Percentiles rank a stretch among this genome's conserved stretches.
Conservation (phyloP, 2,888 invertebrate species). For the Drosophila merina region DNA sequence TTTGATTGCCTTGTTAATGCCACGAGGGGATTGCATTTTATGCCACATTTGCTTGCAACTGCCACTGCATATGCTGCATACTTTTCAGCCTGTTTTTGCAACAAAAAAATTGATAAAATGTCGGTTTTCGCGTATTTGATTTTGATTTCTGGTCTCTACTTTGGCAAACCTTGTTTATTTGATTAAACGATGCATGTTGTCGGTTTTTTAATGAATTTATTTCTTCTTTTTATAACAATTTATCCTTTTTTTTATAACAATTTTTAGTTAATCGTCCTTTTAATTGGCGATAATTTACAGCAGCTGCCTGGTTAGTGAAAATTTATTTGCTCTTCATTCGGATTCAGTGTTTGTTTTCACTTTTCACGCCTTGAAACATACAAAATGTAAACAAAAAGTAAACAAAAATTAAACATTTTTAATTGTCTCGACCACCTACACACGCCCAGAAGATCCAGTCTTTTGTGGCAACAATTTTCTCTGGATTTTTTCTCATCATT, state of each 20-base stretch:
- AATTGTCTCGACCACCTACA: too few species aligned
- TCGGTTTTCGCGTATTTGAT: slow-evolving; percentile 47
- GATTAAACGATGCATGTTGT: slow-evolving; percentile 40
- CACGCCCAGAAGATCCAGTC: too few species aligned
- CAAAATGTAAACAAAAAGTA: too few species aligned
- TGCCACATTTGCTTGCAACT: slow-evolving; percentile 36
- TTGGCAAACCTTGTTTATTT: slow-evolving; percentile 45
- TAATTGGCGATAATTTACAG: slow-evolving; percentile 64
- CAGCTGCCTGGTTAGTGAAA: slow-evolving; percentile 31
- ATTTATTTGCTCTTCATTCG: slow-evolving; percentile 28
- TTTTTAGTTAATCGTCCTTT: slow-evolving; percentile 46
- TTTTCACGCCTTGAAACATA: too few species aligned
- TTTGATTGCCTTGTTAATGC: slow-evolving; percentile 31
- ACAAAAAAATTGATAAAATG: slow-evolving; percentile 16
- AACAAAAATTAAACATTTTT: too few species aligned
- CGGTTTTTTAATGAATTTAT: slow-evolving; percentile 18
- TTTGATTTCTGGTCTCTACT: slow-evolving; percentile 40
- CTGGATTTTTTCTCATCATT: slow-evolving; percentile 4
- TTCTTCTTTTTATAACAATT: neutral
- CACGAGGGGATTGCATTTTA: slow-evolving; percentile 23
- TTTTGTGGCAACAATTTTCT: too few species aligned
- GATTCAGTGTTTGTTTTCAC: slow-evolving; percentile 5
- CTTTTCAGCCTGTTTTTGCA: slow-evolving; percentile 31
- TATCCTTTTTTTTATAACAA: too few species aligned
- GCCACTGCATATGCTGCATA: slow-evolving; percentile 10